Conservation (phyloP, 2,888 invertebrate genomes). For the Physocephala rufipes region DNA sequence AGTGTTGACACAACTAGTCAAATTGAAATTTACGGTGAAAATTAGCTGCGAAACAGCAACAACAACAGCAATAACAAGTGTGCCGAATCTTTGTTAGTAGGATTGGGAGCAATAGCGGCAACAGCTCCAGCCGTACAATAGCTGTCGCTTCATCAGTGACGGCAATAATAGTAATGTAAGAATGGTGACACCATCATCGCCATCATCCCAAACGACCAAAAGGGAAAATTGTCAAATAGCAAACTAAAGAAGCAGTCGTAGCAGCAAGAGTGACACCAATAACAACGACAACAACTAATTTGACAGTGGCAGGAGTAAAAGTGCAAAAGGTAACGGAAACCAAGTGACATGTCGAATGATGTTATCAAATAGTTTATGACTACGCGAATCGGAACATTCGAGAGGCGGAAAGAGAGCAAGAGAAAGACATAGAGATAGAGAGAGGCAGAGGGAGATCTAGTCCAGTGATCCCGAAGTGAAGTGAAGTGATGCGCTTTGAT, state of each 20-base stretch:
- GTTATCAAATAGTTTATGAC: background rate
- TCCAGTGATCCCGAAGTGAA: background rate
- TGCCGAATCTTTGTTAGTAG: too few species aligned
- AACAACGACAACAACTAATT: background rate
- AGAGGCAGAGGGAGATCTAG: background rate
- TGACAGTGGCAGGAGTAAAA: constrained; percentile 31
- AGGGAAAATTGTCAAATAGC: background rate
- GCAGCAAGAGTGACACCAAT: background rate
- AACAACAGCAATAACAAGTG: constrained; percentile 1
- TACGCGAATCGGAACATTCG: background rate
- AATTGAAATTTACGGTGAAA: constrained; percentile 49
- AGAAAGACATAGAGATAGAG: too few species aligned
- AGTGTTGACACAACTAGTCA: constrained; percentile 45
- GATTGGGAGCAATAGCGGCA: constrained; percentile 7
- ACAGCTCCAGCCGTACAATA: background rate
- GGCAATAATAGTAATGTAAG: background rate
- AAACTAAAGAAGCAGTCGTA: background rate
- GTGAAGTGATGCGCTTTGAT: constrained; percentile 9
- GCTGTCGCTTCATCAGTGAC: background rate
- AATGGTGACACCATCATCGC: background rate
- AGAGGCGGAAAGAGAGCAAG: background rate
- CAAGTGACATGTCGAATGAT: constrained; percentile 27
- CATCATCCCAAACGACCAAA: background rate
- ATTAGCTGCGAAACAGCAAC: constrained; percentile 42
- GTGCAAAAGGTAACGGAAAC: constrained; percentile 46